These are phyloP conservation scores for Carettochelys insculpta DNA, from an alignment of 2,113 vertebrate species.

Conservation along the genomic window DNA sequence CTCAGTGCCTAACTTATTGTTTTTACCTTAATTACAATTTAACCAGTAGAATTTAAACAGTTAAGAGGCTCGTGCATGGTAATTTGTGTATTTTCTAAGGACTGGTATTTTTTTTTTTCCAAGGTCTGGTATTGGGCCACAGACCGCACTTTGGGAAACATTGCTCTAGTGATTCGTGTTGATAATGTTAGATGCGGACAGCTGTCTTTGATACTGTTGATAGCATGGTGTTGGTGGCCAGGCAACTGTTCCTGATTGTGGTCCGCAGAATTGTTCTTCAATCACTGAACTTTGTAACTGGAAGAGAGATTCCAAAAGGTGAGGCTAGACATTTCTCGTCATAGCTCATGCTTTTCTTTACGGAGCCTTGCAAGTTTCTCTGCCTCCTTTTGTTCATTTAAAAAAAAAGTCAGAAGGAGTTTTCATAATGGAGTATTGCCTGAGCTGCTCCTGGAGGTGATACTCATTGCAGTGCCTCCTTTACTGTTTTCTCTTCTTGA, in stretches of 20 bases:
- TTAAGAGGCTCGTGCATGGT: no score
- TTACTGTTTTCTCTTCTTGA: background rate
- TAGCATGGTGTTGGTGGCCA: background rate
- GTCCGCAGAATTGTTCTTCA: background rate
- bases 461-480: background rate
- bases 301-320: background rate
- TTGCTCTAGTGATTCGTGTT: background rate
- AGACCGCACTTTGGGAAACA: no score
- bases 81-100: no score
- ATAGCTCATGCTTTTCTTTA: background rate
- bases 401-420: background rate
- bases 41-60: no score
- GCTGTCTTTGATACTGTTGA: background rate
- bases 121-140: no score
- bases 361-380: background rate
- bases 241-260: background rate
- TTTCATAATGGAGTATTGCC: background rate
- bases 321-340: background rate
- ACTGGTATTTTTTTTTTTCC: no score
- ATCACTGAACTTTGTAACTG: background rate
- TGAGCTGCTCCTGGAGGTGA: rapidly evolving
- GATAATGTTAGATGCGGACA: background rate
- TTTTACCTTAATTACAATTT: no score
- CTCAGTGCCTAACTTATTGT: no score
- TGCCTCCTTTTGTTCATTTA: background rate